Conservation (phyloP, 2,888 invertebrate genomes). For the Spilarctia lutea region DNA sequence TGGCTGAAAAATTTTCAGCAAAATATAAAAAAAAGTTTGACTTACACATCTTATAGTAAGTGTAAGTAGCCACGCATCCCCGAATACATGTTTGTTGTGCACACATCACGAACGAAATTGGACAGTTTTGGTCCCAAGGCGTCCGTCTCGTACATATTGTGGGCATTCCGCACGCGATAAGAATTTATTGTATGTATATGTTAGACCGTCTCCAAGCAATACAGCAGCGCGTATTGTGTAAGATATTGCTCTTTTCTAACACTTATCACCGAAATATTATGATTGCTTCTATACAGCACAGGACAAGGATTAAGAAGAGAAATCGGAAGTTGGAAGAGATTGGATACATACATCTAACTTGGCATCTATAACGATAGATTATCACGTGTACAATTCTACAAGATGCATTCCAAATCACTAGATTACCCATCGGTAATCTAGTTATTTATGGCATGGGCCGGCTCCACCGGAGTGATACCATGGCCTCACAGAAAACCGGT, state of each 20-base stretch:
- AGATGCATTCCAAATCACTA: too few species aligned
- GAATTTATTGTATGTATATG: slow-evolving; percentile 31
- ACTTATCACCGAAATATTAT: too few species aligned
- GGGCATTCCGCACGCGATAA: slow-evolving; percentile 41
- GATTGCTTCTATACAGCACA: too few species aligned
- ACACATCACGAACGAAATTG: slow-evolving; percentile 36
- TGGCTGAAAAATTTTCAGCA: background rate
- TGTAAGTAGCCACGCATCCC: slow-evolving; percentile 31
- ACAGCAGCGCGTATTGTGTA: background rate
- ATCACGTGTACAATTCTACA: too few species aligned
- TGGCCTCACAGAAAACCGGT: too few species aligned
- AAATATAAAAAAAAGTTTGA: background rate
- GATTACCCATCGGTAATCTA: too few species aligned
- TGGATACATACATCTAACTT: too few species aligned
- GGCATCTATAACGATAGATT: too few species aligned
- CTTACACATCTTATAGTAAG: slow-evolving; percentile 1
- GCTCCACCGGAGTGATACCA: too few species aligned
- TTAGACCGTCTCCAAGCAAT: background rate
- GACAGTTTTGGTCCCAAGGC: slow-evolving; percentile 42
- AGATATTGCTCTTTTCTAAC: background rate
- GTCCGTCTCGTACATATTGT: slow-evolving; percentile 35
- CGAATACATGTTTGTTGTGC: slow-evolving; percentile 6
- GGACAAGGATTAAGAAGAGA: too few species aligned
- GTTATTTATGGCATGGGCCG: too few species aligned
- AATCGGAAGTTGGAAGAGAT: too few species aligned